These are phyloP conservation scores for Cephalopachus bancanus DNA, from an alignment of 2,797 vertebrate species.

Conservation along the genomic window DNA sequence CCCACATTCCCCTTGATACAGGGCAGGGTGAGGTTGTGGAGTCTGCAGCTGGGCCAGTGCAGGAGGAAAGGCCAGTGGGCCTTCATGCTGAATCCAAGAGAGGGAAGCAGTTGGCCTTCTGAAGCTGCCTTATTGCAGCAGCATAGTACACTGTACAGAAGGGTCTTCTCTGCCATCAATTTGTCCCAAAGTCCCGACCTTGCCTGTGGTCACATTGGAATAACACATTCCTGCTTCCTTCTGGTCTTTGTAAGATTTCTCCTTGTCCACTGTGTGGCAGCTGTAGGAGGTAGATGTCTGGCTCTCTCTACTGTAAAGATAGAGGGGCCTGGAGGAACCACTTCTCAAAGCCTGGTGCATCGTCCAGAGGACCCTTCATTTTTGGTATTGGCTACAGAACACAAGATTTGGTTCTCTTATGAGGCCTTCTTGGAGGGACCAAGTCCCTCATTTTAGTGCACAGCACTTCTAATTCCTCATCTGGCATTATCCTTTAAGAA, in stretches of 20 bases:
- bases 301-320: fast-evolving
- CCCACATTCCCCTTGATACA: fast-evolving
- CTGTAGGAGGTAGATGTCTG: not conserved
- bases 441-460: too few relatives aligned
- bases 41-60: not conserved
- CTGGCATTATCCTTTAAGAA: not conserved
- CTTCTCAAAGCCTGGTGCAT: not conserved
- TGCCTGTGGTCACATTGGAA: not conserved
- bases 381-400: not conserved
- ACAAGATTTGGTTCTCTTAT: not conserved
- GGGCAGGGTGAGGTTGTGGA: not conserved
- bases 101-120: not conserved
- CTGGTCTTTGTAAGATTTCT: not conserved
- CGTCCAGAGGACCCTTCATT: not conserved
- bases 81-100: not conserved
- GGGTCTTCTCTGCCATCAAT: fast-evolving
- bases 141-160: fast-evolving
- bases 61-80: not conserved
- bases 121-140: not conserved
- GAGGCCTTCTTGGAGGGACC: not conserved
- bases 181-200: not conserved
- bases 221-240: not conserved
- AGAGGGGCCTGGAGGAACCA: not conserved
- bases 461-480: not conserved
- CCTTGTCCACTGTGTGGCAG: not conserved